A percentile compares a stretch with the other conserved stretches of the same genome.
phyloP scores from a whole-genome alignment of 2,797 vertebrate species.

The Tachyglossus aculeatus region DNA sequence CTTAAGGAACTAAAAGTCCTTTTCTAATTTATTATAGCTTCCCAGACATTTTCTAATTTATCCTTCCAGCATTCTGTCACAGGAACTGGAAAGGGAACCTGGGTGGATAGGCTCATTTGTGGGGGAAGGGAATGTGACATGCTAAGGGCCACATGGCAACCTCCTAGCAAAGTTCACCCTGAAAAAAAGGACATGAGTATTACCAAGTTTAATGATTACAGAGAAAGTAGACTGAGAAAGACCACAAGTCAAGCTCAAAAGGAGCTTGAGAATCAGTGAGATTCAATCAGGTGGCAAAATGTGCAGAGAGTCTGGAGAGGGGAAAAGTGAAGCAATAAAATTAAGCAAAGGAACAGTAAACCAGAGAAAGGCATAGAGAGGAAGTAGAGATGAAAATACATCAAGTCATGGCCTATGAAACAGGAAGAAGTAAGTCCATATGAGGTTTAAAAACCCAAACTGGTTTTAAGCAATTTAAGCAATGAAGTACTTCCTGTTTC shows the following conservation, averaged over 20 bases:
- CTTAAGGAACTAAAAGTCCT: too few species aligned
- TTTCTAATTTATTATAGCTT: too few species aligned
- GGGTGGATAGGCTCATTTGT: too few species aligned
- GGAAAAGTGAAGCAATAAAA: neutral
- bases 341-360: constrained; percentile 27
- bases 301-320: neutral
- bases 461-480: constrained; percentile 23
- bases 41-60: too few species aligned
- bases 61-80: too few species aligned
- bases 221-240: neutral
- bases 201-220: neutral
- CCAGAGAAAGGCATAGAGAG: constrained; percentile 55
- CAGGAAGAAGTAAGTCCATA: constrained; percentile 42
- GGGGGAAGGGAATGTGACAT: too few species aligned
- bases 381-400: constrained; percentile 10
- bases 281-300: neutral
- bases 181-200: too few species aligned
- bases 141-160: too few species aligned
- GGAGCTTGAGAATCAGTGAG: neutral
- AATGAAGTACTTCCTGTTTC: constrained; percentile 48
- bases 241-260: neutral
- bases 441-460: constrained; percentile 35
- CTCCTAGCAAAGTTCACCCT: too few species aligned
- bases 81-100: too few species aligned
- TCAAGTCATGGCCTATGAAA: constrained; percentile 6